A percentile compares a stretch with the other conserved stretches of the same genome.
Evolutionary conservation across 2,113 vertebrate genomes (phyloP).

Genomic region (Numenius arquata): DNA sequence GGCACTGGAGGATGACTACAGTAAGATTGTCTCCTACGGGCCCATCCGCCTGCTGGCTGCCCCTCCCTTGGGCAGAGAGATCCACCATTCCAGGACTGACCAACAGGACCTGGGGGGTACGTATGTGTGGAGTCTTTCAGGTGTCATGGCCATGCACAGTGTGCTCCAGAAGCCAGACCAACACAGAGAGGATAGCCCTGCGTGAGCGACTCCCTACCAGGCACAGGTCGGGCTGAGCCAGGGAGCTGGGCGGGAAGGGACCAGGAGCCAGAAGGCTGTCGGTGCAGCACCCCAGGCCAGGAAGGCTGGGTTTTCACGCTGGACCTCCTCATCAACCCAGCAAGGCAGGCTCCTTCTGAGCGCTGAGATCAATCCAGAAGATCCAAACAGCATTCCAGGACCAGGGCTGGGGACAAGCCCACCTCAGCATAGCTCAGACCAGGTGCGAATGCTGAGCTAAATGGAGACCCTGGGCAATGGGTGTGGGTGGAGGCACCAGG

Average conservation of each 20-base stretch:
- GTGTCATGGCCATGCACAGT: fast-evolving
- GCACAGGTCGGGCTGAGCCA: background rate
- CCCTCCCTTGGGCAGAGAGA: background rate
- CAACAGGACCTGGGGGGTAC: background rate
- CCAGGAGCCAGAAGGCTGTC: background rate
- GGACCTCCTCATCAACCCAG: background rate
- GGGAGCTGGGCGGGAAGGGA: background rate
- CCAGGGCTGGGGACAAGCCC: background rate
- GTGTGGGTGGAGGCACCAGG: background rate
- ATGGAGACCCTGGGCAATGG: background rate
- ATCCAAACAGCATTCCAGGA: background rate
- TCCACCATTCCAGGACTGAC: background rate
- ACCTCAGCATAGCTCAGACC: background rate
- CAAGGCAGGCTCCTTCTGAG: background rate
- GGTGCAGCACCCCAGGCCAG: background rate
- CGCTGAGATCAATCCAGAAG: fast-evolving
- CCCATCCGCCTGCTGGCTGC: slow-evolving; percentile 47
- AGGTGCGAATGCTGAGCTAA: background rate
- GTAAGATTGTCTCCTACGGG: slow-evolving; percentile 62
- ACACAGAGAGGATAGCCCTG: background rate
- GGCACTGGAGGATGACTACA: background rate
- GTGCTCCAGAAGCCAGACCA: background rate
- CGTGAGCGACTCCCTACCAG: fast-evolving
- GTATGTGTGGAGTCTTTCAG: background rate
- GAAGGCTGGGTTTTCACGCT: background rate